phyloP scores from a whole-genome alignment of 2,797 vertebrate genomes.

The Bovichtus diacanthus region DNA sequence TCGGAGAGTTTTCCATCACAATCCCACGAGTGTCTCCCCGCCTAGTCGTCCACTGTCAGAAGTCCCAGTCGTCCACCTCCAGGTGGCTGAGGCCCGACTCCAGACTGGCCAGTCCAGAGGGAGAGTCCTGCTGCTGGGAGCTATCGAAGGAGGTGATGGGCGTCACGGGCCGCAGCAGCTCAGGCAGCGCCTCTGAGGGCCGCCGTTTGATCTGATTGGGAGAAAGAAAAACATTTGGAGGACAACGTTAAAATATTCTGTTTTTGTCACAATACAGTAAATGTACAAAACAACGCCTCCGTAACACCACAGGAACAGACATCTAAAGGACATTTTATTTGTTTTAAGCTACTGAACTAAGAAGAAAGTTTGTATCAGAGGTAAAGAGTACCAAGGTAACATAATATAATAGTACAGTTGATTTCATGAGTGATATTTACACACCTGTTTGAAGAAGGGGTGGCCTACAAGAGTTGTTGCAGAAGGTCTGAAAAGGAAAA shows the following conservation, averaged over 20 bases:
- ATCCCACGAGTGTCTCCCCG: constrained; percentile 25
- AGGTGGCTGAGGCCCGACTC: constrained; percentile 93
- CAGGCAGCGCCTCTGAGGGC: constrained; percentile 92
- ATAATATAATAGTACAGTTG: neutral
- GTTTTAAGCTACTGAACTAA: neutral
- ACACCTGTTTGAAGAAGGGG: constrained; percentile 98
- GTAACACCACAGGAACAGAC: neutral
- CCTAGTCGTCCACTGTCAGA: constrained; percentile 82
- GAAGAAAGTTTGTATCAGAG: neutral
- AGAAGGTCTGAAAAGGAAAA: constrained; percentile 86
- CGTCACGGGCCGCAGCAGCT: constrained; percentile 91
- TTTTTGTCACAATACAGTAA: neutral
- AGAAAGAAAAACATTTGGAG: neutral
- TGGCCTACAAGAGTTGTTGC: constrained; percentile 91
- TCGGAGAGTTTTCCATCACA: constrained; percentile 32
- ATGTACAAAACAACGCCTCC: neutral
- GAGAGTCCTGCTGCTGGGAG: constrained; percentile 81
- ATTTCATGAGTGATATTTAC: constrained; percentile 30
- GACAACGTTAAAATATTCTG: neutral
- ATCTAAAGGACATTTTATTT: neutral
- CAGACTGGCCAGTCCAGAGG: constrained; percentile 90
- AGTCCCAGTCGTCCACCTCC: constrained; percentile 98
- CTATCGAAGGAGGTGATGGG: constrained; percentile 90
- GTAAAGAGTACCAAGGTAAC: neutral
- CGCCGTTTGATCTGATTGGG: constrained; percentile 91